phyloP scores from a whole-genome alignment of 2,888 invertebrate species.

The Philereme vetulata region DNA sequence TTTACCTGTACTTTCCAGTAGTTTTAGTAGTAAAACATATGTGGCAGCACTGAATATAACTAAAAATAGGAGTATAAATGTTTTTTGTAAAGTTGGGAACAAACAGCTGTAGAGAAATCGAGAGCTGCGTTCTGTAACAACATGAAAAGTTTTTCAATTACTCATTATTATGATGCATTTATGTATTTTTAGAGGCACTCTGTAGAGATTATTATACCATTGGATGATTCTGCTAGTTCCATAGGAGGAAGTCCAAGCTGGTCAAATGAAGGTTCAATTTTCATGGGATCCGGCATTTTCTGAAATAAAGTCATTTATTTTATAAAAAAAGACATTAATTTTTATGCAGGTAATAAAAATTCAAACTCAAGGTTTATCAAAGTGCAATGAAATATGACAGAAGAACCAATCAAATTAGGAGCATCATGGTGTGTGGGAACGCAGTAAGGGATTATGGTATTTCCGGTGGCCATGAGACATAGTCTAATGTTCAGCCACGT shows the following conservation, averaged over 20 bases:
- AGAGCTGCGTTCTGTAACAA: slow-evolving; percentile 53
- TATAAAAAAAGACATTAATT: too few relatives aligned
- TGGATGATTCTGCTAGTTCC: slow-evolving; percentile 71
- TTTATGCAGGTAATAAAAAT: too few relatives aligned
- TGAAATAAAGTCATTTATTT: slow-evolving; percentile 34
- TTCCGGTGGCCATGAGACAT: too few relatives aligned
- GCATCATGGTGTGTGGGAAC: too few relatives aligned
- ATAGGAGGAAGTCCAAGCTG: slow-evolving; percentile 72
- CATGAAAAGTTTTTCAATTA: background rate
- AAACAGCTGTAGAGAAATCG: slow-evolving; percentile 50
- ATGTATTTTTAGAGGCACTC: background rate
- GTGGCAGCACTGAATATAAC: slow-evolving; percentile 51
- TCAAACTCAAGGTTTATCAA: too few relatives aligned
- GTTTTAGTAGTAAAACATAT: slow-evolving; percentile 53
- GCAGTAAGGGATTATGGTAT: too few relatives aligned
- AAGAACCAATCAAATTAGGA: too few relatives aligned
- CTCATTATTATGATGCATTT: too few relatives aligned
- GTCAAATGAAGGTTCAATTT: slow-evolving; percentile 48
- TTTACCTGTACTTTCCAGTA: slow-evolving; percentile 58
- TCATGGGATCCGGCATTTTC: slow-evolving; percentile 54
- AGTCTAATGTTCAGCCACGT: too few relatives aligned
- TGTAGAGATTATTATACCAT: slow-evolving; percentile 43
- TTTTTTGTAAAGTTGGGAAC: slow-evolving; percentile 54
- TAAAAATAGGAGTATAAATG: slow-evolving; percentile 50
- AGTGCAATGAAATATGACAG: too few relatives aligned